Percentiles rank a stretch among this genome's conserved stretches.
These are phyloP conservation scores for Callionymus lyra DNA, from an alignment of 2,113 vertebrate species.

Conservation along the genomic window DNA sequence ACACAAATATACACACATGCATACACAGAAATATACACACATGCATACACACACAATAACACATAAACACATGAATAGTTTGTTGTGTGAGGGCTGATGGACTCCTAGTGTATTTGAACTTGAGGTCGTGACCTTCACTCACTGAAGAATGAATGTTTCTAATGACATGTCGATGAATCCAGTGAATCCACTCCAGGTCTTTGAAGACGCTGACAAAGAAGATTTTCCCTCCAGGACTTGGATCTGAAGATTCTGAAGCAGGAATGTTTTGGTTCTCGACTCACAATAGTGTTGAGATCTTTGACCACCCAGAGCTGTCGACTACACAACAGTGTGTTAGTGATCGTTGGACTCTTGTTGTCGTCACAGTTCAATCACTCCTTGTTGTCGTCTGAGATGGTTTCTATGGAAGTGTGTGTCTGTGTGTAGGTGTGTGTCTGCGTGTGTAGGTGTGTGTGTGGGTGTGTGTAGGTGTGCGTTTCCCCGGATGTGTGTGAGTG, in stretches of 20 bases:
- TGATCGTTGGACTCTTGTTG: too few species aligned
- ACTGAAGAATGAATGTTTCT: too few species aligned
- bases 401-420: too few species aligned
- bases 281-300: slow-evolving; percentile 13
- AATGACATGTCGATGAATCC: too few species aligned
- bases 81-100: slow-evolving; percentile 42
- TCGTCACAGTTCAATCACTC: too few species aligned
- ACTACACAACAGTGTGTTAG: slow-evolving; percentile 7
- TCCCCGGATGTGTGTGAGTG: too few species aligned
- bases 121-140: slow-evolving; percentile 13
- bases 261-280: slow-evolving; percentile 6
- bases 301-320: slow-evolving; percentile 24
- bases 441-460: too few species aligned
- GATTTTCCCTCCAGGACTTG: slow-evolving; percentile 16
- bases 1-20: slow-evolving; percentile 22
- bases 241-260: slow-evolving; percentile 29
- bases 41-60: slow-evolving; percentile 19
- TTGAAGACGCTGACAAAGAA: slow-evolving; percentile 43
- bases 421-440: too few species aligned
- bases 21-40: slow-evolving; percentile 23
- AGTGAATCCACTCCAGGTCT: slow-evolving; percentile 24
- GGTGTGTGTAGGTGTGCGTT: too few species aligned
- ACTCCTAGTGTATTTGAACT: slow-evolving; percentile 53
- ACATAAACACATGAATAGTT: slow-evolving; percentile 27
- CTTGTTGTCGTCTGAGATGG: too few species aligned